Evolutionary conservation across 2,113 vertebrate genomes (phyloP).

Genomic region (Charina bottae): DNA sequence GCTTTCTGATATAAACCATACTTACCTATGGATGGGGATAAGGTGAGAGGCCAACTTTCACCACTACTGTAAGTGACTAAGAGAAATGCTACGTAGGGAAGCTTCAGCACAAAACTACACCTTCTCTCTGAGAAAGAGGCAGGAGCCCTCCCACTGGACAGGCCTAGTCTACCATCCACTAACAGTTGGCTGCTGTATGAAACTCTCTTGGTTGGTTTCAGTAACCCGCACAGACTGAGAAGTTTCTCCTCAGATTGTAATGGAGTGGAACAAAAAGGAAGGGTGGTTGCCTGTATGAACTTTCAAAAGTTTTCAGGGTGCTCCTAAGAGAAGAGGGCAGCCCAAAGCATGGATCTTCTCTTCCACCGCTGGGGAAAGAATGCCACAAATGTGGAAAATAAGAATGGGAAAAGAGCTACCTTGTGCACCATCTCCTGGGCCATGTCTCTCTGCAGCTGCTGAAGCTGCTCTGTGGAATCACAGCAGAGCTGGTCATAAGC

Average conservation of each 20-base stretch:
- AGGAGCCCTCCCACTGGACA: background rate
- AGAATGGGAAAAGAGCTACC: constrained; percentile 74
- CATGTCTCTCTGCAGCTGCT: constrained; percentile 89
- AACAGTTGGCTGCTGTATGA: background rate
- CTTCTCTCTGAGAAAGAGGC: background rate
- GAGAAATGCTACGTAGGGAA: background rate
- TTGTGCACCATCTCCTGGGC: constrained; percentile 92
- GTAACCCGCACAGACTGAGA: constrained; percentile 51
- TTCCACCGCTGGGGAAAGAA: constrained; percentile 7
- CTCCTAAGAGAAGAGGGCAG: background rate
- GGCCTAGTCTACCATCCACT: background rate
- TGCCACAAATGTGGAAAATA: accelerated
- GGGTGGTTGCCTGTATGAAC: constrained; percentile 43
- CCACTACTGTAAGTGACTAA: too few relatives aligned
- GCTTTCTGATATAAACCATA: background rate
- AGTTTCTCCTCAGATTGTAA: constrained; percentile 14
- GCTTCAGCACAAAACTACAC: background rate
- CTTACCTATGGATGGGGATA: background rate
- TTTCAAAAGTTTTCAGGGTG: constrained; percentile 49
- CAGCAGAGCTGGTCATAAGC: constrained; percentile 87
- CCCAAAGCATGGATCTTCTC: background rate
- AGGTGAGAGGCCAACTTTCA: background rate
- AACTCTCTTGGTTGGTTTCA: constrained; percentile 12
- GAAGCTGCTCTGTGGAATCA: constrained; percentile 84
- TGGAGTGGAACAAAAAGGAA: constrained; percentile 34